Conservation (phyloP, 2,113 vertebrate genomes). For the Apus apus region DNA sequence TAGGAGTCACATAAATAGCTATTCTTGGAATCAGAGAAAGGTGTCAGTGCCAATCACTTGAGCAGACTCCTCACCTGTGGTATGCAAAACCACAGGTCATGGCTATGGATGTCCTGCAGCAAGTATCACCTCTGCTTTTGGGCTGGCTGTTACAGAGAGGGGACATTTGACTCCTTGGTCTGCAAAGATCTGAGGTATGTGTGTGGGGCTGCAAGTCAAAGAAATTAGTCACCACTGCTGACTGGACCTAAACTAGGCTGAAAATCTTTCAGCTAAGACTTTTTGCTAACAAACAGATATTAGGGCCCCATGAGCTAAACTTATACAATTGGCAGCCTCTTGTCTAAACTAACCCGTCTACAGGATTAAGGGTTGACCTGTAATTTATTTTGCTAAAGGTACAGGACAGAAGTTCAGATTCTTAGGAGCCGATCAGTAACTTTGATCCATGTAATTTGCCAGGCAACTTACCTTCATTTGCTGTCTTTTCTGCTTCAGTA, state of each 20-base stretch:
- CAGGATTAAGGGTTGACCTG: not conserved
- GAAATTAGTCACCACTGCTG: not conserved
- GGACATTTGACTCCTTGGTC: not conserved
- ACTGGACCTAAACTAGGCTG: not conserved
- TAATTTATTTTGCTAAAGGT: not conserved
- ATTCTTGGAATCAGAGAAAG: not conserved
- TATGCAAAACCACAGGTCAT: not conserved
- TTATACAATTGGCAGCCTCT: not conserved
- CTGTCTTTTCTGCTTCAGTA: conserved; percentile 93
- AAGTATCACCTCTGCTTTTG: not conserved
- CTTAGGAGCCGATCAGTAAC: not conserved
- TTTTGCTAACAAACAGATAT: not conserved
- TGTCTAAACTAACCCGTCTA: not conserved
- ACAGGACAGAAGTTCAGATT: not conserved
- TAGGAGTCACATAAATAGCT: not conserved
- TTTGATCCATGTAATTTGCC: not conserved
- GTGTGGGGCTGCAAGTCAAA: not conserved
- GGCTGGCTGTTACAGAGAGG: not conserved
- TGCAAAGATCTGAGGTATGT: not conserved
- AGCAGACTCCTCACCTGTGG: not conserved
- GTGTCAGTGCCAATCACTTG: not conserved
- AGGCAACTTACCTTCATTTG: conserved; percentile 87
- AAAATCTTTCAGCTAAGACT: not conserved
- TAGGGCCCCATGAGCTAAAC: not conserved
- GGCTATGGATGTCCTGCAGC: not conserved